phyloP scores from a whole-genome alignment of 2,888 invertebrate species.

The Caenorhabditis auriculariae region DNA sequence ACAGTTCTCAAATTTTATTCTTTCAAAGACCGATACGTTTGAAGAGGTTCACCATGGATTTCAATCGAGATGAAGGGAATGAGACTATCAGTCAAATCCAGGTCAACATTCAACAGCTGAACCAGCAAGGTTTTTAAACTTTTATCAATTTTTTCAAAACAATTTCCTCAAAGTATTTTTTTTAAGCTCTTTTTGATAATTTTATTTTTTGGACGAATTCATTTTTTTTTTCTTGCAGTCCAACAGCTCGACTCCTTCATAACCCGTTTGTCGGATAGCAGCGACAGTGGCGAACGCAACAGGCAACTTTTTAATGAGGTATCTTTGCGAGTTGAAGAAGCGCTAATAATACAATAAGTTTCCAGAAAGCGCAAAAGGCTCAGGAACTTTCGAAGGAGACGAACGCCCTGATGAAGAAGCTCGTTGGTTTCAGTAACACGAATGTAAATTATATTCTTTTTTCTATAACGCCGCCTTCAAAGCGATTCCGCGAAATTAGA shows the following conservation, averaged over 20 bases:
- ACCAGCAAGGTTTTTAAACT: conserved; percentile 32
- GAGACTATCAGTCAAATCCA: conserved; percentile 34
- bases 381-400: conserved; percentile 53
- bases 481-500: not conserved
- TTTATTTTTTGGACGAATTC: not conserved
- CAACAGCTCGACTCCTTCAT: conserved; percentile 30
- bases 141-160: not conserved
- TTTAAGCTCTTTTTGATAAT: not conserved
- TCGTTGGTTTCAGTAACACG: conserved; percentile 44
- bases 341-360: not conserved
- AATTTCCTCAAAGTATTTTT: conserved; percentile 1
- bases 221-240: too few relatives aligned
- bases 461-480: not conserved
- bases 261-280: conserved; percentile 30
- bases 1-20: not conserved
- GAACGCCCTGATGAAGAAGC: conserved; percentile 48
- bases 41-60: conserved; percentile 34
- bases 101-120: conserved; percentile 40
- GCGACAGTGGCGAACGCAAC: conserved; percentile 30
- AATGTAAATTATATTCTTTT: conserved; percentile 31
- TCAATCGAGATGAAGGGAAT: conserved; percentile 38
- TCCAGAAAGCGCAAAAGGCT: conserved; percentile 43
- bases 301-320: conserved; percentile 43
- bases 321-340: not conserved
- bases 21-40: not conserved